Evolutionary conservation across 2,797 vertebrate species (phyloP).

Genomic region (Bothrops alternatus): DNA sequence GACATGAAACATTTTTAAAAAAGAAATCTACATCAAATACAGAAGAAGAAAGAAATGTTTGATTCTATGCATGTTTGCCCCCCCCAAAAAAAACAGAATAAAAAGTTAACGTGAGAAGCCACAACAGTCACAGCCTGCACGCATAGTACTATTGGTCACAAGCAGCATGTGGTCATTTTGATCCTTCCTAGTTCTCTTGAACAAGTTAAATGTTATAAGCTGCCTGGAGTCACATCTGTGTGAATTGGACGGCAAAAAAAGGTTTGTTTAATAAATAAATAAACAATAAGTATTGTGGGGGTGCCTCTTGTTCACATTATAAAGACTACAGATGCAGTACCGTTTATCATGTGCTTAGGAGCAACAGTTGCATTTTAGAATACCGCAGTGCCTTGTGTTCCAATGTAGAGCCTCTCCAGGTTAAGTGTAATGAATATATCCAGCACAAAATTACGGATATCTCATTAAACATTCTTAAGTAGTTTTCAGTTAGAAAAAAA

Average conservation of each 20-base stretch:
- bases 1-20: neutral
- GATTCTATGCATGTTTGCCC: neutral
- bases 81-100: neutral
- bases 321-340: neutral
- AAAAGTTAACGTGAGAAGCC: neutral
- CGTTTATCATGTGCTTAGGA: neutral
- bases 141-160: neutral
- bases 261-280: too few species aligned
- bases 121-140: neutral
- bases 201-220: neutral
- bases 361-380: neutral
- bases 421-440: neutral
- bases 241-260: neutral
- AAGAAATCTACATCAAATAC: neutral
- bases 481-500: neutral
- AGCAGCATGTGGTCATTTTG: neutral
- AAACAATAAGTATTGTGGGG: neutral
- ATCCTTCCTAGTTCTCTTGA: neutral
- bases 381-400: neutral
- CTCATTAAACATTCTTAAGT: neutral
- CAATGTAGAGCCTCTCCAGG: neutral
- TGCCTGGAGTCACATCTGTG: neutral
- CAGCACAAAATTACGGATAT: neutral
- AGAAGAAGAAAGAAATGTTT: neutral
- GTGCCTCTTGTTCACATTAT: neutral